A percentile compares a stretch with the other conserved stretches of the same genome.
Conservation (phyloP, 2,888 invertebrate genomes). For the Hoplodrina ambigua region DNA sequence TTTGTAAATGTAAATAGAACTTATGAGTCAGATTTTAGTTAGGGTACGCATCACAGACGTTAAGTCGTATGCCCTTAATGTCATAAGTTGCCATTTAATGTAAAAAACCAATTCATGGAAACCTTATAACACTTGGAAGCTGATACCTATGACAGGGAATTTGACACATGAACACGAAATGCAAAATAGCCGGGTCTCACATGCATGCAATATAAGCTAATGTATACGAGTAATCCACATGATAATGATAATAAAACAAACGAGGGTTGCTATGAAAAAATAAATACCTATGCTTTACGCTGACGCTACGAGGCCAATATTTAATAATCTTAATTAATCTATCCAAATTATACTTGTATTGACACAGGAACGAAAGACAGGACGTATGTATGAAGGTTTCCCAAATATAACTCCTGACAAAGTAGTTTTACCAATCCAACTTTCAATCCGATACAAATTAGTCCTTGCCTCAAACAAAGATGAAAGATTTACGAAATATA, state of each 20-base stretch:
- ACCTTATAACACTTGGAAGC: conserved; percentile 14
- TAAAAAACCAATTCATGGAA: not conserved
- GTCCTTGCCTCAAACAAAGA: conserved; percentile 13
- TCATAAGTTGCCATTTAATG: not conserved
- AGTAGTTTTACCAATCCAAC: conserved; percentile 28
- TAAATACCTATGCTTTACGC: too few relatives aligned
- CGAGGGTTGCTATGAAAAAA: not conserved
- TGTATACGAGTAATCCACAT: conserved; percentile 16
- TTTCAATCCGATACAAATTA: conserved; percentile 16
- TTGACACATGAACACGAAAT: conserved; percentile 26
- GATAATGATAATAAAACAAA: conserved; percentile 18
- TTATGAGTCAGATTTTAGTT: conserved; percentile 58
- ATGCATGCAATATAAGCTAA: conserved; percentile 23
- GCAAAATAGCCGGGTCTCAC: conserved; percentile 17
- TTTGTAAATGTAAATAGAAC: conserved; percentile 57
- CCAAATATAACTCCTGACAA: conserved; percentile 7
- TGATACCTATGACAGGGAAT: conserved; percentile 30
- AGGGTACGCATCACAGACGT: conserved; percentile 19
- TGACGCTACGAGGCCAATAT: not conserved
- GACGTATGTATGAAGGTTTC: not conserved
- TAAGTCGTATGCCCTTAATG: conserved; percentile 26
- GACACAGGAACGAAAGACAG: conserved; percentile 6
- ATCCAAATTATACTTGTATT: too few relatives aligned
- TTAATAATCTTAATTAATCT: too few relatives aligned
- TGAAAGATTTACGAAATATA: conserved; percentile 37